These are phyloP conservation scores for Labroides dimidiatus DNA, from an alignment of 2,797 vertebrate species.

Conservation along the genomic window DNA sequence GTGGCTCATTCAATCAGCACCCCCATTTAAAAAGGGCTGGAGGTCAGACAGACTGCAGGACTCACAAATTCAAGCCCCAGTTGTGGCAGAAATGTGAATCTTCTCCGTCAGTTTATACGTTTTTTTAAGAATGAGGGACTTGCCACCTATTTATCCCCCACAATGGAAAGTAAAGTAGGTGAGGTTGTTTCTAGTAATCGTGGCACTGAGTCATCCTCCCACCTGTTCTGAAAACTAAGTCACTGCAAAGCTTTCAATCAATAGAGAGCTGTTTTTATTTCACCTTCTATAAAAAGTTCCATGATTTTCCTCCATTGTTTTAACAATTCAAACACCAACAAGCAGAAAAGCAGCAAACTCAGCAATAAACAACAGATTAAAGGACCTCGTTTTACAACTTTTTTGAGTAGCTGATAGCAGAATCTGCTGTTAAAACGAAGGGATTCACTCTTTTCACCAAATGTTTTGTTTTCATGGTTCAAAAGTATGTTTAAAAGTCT, in stretches of 20 bases:
- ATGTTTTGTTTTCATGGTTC: no score
- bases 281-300: conserved; percentile 39
- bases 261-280: conserved; percentile 7
- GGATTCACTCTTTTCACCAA: no score
- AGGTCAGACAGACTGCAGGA: background rate
- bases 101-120: conserved; percentile 8
- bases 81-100: conserved; percentile 6
- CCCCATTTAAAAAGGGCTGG: background rate
- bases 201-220: conserved; percentile 11
- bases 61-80: conserved; percentile 10
- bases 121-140: background rate
- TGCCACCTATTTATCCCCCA: conserved; percentile 7
- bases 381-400: background rate
- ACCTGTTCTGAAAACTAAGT: conserved; percentile 19
- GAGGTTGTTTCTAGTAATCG: conserved; percentile 5
- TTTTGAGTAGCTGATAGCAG: no score
- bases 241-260: conserved; percentile 16
- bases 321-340: background rate
- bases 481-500: no score
- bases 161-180: conserved; percentile 1
- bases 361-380: conserved; percentile 1
- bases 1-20: conserved; percentile 13
- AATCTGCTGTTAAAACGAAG: no score
- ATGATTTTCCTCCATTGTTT: background rate
- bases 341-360: background rate